These are phyloP conservation scores for Corythaixoides concolor DNA, from an alignment of 2,113 vertebrate species.

Conservation along the genomic window DNA sequence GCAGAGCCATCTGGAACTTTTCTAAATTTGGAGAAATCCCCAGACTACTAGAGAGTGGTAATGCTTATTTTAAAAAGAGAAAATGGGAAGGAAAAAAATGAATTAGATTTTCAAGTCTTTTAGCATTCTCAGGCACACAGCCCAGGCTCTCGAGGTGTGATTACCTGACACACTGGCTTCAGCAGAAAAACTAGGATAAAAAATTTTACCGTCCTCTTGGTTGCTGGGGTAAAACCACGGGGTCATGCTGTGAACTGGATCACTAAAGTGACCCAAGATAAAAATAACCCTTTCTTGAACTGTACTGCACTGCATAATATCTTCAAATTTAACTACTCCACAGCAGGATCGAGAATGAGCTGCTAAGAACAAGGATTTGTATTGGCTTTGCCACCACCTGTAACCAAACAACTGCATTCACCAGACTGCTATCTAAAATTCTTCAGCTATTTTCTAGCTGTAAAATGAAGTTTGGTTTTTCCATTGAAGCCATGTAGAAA, in stretches of 20 bases:
- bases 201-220: background rate
- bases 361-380: background rate
- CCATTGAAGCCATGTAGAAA: background rate
- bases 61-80: background rate
- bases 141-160: background rate
- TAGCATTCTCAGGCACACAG: background rate
- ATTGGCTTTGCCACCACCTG: background rate
- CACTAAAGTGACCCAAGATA: background rate
- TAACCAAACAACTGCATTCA: background rate
- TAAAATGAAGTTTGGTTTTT: background rate
- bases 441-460: background rate
- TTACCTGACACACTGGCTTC: background rate
- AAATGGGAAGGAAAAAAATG: background rate
- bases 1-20: background rate
- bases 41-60: background rate
- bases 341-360: background rate
- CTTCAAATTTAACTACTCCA: background rate
- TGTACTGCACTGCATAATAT: accelerated
- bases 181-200: background rate
- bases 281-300: background rate
- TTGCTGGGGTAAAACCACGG: background rate
- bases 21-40: background rate
- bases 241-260: background rate
- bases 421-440: background rate
- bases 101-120: background rate